Conservation (phyloP, 2,797 vertebrate genomes). For the Gobionotothen gibberifrons region DNA sequence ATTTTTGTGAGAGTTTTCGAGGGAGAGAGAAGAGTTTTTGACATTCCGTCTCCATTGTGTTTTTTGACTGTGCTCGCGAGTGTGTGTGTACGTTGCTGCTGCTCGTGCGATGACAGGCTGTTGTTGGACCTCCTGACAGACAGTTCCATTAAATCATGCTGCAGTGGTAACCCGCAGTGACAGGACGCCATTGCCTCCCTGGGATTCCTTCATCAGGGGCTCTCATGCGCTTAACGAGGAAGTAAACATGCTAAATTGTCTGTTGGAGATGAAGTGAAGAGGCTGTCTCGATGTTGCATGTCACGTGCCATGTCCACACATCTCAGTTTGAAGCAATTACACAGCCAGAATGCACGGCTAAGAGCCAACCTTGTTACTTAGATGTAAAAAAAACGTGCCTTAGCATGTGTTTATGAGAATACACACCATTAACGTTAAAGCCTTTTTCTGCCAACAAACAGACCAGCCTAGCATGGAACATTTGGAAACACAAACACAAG, state of each 20-base stretch:
- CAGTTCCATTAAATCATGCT: slow-evolving; percentile 86
- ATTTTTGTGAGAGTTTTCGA: not conserved
- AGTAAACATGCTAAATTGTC: slow-evolving; percentile 85
- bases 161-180: slow-evolving; percentile 79
- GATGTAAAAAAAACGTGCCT: slow-evolving; percentile 16
- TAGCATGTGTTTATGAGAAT: not conserved
- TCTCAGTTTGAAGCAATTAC: slow-evolving; percentile 34
- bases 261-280: slow-evolving; percentile 67
- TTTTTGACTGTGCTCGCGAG: slow-evolving; percentile 24
- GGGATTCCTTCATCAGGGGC: slow-evolving; percentile 77
- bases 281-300: slow-evolving; percentile 55
- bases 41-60: slow-evolving; percentile 46
- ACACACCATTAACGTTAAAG: slow-evolving; percentile 46
- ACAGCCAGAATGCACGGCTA: not conserved
- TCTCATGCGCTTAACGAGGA: slow-evolving; percentile 82
- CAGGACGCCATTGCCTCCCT: slow-evolving; percentile 76
- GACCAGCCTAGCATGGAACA: not conserved
- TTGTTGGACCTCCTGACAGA: slow-evolving; percentile 79
- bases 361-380: slow-evolving; percentile 23
- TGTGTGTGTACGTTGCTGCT: slow-evolving; percentile 48
- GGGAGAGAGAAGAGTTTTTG: slow-evolving; percentile 40
- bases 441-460: slow-evolving; percentile 4
- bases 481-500: slow-evolving; percentile 9
- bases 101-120: slow-evolving; percentile 69
- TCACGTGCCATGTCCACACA: slow-evolving; percentile 50